Percentiles rank a stretch among this genome's conserved stretches.
Conservation (phyloP, 1,140 invertebrate genomes). For the Eumaeus atala region DNA sequence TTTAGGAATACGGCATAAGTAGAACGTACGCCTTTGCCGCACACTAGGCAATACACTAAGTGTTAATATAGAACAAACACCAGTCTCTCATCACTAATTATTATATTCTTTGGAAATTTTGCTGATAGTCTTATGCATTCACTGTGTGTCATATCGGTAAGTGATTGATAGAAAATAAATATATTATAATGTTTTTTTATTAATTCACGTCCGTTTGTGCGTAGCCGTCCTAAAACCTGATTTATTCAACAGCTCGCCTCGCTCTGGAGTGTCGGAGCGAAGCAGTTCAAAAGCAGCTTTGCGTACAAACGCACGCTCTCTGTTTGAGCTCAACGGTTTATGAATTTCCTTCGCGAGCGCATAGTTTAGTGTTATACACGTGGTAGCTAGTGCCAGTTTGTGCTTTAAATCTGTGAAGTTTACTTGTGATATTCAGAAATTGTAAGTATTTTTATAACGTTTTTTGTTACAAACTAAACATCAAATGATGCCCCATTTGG, state of each 20-base stretch:
- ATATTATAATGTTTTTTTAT: no score
- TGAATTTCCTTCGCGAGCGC: not conserved
- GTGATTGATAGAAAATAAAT: no score
- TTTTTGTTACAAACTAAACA: not conserved
- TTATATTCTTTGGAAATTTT: no score
- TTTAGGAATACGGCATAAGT: no score
- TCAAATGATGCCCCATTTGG: no score
- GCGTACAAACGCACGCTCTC: not conserved
- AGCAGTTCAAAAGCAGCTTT: not conserved
- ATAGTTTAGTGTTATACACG: not conserved
- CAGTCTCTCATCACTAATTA: no score
- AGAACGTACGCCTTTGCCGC: no score
- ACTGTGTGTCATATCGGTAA: no score
- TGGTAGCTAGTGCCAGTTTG: not conserved
- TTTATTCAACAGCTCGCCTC: not conserved
- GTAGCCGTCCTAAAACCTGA: conserved; percentile 8
- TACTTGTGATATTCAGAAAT: not conserved
- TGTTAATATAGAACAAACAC: no score
- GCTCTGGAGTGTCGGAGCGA: not conserved
- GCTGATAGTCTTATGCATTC: no score
- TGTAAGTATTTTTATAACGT: conserved; percentile 1
- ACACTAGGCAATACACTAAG: no score
- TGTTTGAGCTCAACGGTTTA: not conserved
- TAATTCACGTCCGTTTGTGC: not conserved
- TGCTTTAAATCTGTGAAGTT: conserved; percentile 1